Conservation (phyloP, 2,888 invertebrate genomes). For the Prionchulus punctatus region DNA sequence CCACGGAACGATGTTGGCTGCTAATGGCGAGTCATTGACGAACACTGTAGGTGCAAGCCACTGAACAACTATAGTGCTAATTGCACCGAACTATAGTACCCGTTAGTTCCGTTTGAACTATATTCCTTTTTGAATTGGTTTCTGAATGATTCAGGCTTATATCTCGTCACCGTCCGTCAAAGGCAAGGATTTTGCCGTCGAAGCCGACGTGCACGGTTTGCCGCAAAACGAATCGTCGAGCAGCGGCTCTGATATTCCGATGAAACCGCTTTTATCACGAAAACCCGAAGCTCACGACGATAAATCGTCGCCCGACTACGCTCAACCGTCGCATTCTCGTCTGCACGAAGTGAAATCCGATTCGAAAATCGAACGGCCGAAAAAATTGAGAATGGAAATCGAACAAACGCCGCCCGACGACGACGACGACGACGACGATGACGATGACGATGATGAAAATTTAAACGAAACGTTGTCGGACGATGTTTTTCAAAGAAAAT, state of each 20-base stretch:
- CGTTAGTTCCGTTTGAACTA: no score
- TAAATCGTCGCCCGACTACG: neutral
- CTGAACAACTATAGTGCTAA: no score
- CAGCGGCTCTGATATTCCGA: no score
- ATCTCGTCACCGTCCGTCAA: neutral
- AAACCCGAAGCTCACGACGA: no score
- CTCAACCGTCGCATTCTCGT: neutral
- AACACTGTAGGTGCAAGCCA: no score
- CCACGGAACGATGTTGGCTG: no score
- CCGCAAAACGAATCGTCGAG: slow-evolving; percentile 6
- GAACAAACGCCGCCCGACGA: neutral
- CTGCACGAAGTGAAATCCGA: neutral
- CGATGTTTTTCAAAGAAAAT: neutral
- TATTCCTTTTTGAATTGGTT: no score
- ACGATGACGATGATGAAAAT: neutral
- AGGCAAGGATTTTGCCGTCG: neutral
- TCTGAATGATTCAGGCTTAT: no score
- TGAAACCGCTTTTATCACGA: no score
- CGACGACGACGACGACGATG: slow-evolving; percentile 1
- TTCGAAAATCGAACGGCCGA: no score
- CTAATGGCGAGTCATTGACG: no score
- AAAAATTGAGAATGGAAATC: neutral
- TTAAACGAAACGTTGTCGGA: neutral
- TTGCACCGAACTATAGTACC: no score
- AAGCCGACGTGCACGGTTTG: neutral